These are phyloP conservation scores for Elaphurus davidianus DNA, from an alignment of 2,113 vertebrate genomes.

Conservation along the genomic window DNA sequence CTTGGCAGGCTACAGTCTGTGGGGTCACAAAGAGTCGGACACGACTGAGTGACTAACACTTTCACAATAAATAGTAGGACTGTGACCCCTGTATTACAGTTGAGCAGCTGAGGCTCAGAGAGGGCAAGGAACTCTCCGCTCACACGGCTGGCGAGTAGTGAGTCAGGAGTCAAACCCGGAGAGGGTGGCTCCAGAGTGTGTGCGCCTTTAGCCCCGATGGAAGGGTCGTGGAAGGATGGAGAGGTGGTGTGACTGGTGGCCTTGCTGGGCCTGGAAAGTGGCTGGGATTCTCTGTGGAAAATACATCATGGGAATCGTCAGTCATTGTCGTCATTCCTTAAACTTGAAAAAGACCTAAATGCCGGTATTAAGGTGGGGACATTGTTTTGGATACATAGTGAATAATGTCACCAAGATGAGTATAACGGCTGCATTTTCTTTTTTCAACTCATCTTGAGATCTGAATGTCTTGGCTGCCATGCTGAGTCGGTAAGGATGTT, in stretches of 20 bases:
- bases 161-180: neutral
- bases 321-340: neutral
- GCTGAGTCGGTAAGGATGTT: neutral
- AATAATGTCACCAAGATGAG: neutral
- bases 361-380: neutral
- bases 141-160: neutral
- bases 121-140: neutral
- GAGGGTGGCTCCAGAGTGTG: neutral
- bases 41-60: neutral
- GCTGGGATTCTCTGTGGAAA: neutral
- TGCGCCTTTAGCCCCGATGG: neutral
- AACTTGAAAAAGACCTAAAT: constrained; percentile 4
- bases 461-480: neutral
- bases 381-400: neutral
- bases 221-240: neutral
- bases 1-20: neutral
- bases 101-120: neutral
- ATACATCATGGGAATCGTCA: neutral
- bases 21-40: neutral
- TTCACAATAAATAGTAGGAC: neutral
- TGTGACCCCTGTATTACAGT: neutral
- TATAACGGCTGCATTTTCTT: neutral
- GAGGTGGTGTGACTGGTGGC: neutral
- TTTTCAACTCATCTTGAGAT: neutral
- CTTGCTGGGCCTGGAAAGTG: neutral